Base-by-base conservation (phyloP, 2,888 invertebrate species). In the Hipparchia sbordonii region DNA sequence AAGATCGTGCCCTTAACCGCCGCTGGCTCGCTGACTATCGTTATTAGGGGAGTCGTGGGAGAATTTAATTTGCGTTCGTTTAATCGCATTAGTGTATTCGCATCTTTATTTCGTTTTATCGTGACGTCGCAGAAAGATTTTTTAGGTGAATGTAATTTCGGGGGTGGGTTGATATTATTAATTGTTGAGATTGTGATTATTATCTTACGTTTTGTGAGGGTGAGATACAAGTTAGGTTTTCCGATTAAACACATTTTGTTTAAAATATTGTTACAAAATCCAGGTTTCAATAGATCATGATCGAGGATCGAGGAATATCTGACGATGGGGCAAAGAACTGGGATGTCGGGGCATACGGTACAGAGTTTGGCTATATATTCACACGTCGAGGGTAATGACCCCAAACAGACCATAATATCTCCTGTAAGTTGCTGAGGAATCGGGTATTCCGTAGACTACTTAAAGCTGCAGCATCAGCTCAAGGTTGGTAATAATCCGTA, bases 51-150 rank as follows among this genome's bases (percentile, higher is more conserved):
- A 84, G 85, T 89, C 90, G 92, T 92, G 93, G 91, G 92, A 92
- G 90, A 91, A 86, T 91, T 92, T 89, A 88, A 91, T 92, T 91
- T 91, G 90, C 59, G 88, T 89, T 89, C 88, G 88, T 87, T 89
- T 87, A 89, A 89, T 88, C 87, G 87, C 82, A 88, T 89, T 89
- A 88, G 84, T 74, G 62, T 70, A 67, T 67, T 67, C 65, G 70
- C 67, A 71, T 72, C 74, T 68, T 70, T 74, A 67, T 75, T 62
- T 70, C 72, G 59, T 71, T 67, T 72, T 76, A 76, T 76, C 76
- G 46, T 68, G 60, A 68, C 67, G 60, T 65, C 65, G 76, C 76
- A 76, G 74, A 66, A 74, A 74, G 62, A 60, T 70, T 74, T 72
- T 70, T 56, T 70, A 33, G n/a, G 33, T 52, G 2, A 46, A 45